These are phyloP conservation scores for Hemicordylus capensis DNA, from an alignment of 2,113 vertebrate genomes.

Conservation along the genomic window DNA sequence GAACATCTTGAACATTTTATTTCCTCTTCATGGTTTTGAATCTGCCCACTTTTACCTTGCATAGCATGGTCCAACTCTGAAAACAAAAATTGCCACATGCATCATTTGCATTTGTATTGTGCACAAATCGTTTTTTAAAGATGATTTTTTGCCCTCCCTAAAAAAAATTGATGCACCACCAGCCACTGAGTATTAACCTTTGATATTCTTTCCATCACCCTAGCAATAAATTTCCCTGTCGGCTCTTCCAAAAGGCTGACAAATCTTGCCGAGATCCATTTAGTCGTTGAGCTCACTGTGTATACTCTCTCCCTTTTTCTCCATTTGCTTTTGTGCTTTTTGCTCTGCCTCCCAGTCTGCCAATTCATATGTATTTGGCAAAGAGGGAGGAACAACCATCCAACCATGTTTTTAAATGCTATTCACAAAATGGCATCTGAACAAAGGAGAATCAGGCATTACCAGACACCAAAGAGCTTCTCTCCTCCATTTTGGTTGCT, in stretches of 20 bases:
- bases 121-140: not conserved
- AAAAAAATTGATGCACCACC: not conserved
- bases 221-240: not conserved
- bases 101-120: not conserved
- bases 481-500: not conserved
- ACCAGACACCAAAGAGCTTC: not conserved
- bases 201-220: not conserved
- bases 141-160: not conserved
- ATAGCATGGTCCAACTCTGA: not conserved
- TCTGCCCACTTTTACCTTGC: not conserved
- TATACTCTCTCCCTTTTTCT: not conserved
- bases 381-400: not conserved
- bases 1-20: not conserved
- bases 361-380: constrained; percentile 1
- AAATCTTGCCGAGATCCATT: fast-evolving
- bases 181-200: not conserved
- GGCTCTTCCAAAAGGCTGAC: not conserved
- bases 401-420: constrained; percentile 9
- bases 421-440: constrained; percentile 34
- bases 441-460: not conserved
- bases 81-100: not conserved
- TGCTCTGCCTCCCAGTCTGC: not conserved
- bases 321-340: not conserved
- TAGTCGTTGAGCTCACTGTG: not conserved
- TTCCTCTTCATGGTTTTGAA: not conserved